A percentile compares a stretch with the other conserved stretches of the same genome.
Evolutionary conservation across 2,797 vertebrate species (phyloP).

Genomic region (Liparis tanakae): DNA sequence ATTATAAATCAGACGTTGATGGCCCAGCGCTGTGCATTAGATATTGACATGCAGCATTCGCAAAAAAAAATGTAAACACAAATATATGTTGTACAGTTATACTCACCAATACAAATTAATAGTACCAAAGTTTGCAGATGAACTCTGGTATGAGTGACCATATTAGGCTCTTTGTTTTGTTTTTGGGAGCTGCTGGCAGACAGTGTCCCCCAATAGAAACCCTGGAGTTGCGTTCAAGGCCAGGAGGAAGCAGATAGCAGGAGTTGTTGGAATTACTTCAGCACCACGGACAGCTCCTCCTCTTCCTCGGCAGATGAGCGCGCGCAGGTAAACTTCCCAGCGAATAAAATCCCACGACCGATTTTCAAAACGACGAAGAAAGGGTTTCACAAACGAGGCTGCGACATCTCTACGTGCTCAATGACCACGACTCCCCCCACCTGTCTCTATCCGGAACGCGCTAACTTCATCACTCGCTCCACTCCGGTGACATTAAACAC

Average conservation of each 20-base stretch:
- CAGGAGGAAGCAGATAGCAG: not conserved
- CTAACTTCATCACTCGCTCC: constrained; percentile 39
- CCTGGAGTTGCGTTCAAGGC: constrained; percentile 18
- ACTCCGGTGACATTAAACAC: constrained; percentile 6
- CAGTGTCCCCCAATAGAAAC: constrained; percentile 24
- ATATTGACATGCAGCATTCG: not conserved
- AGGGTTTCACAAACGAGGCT: not conserved
- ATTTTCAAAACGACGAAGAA: not conserved
- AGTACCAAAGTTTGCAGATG: constrained; percentile 65
- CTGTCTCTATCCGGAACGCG: not conserved
- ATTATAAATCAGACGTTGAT: too few species aligned
- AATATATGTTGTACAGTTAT: not conserved
- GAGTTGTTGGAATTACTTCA: constrained; percentile 56
- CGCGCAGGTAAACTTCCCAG: constrained; percentile 34
- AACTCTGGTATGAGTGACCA: constrained; percentile 68
- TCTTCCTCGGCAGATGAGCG: constrained; percentile 17
- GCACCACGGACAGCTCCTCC: constrained; percentile 80
- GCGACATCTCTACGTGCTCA: not conserved
- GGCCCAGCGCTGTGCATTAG: too few species aligned
- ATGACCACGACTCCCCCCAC: not conserved
- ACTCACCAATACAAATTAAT: constrained; percentile 79
- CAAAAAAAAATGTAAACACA: not conserved
- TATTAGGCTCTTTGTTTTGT: constrained; percentile 53
- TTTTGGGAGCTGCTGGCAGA: constrained; percentile 40
- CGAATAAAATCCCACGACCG: constrained; percentile 20